These are phyloP conservation scores for Eumacrocentrus americanus DNA, from an alignment of 2,888 invertebrate species.

Conservation along the genomic window DNA sequence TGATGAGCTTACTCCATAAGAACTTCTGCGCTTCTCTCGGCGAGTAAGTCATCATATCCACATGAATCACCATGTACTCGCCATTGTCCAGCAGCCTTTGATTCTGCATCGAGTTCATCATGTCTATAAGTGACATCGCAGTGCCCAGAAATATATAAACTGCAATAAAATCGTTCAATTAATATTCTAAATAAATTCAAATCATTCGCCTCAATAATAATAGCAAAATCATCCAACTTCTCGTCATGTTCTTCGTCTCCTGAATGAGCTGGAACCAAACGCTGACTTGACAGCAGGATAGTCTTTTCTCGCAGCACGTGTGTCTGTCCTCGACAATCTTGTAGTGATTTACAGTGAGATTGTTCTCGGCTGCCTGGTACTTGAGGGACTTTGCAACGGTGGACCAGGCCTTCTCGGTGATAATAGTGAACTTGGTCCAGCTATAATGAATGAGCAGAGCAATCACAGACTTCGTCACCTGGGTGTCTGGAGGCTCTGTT, in stretches of 20 bases:
- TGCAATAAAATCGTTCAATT: too few species aligned
- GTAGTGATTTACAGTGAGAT: conserved; percentile 85
- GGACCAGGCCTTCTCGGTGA: conserved; percentile 81
- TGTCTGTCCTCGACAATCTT: conserved; percentile 73
- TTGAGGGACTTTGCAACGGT: conserved; percentile 83
- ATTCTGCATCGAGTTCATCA: conserved; percentile 92
- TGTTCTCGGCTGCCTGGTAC: conserved; percentile 75
- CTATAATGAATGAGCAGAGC: conserved; percentile 87
- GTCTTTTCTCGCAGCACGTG: conserved; percentile 78
- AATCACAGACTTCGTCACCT: conserved; percentile 94
- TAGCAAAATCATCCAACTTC: too few species aligned
- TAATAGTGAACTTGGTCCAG: conserved; percentile 92
- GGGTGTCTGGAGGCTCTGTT: conserved; percentile 92
- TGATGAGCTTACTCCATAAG: conserved; percentile 74
- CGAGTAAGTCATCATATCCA: conserved; percentile 89
- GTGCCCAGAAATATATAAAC: conserved; percentile 95
- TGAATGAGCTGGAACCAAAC: conserved; percentile 86
- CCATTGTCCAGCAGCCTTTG: conserved; percentile 86
- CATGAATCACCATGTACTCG: conserved; percentile 94
- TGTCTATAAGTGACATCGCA: conserved; percentile 82
- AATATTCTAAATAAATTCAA: too few species aligned
- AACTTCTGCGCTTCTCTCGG: conserved; percentile 78
- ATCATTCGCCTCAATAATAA: too few species aligned
- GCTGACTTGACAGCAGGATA: conserved; percentile 77
- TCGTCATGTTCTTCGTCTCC: conserved; percentile 83